Evolutionary conservation across 2,113 vertebrate genomes (phyloP).

Genomic region (Crotalus horridus): DNA sequence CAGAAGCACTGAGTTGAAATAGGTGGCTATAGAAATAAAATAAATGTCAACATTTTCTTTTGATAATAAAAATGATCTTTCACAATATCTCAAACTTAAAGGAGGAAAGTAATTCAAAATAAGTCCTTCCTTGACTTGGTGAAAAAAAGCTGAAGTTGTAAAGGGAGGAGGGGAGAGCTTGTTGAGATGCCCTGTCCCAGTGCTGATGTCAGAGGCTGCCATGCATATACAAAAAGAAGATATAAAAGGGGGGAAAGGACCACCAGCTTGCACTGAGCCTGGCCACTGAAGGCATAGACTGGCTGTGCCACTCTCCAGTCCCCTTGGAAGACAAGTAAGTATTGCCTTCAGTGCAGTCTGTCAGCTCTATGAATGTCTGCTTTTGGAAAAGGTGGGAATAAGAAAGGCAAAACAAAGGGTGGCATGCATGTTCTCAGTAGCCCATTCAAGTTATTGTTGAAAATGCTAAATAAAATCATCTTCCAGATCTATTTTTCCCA

Average conservation of each 20-base stretch:
- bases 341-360: not conserved
- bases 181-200: slow-evolving; percentile 48
- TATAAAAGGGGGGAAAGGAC: slow-evolving; percentile 56
- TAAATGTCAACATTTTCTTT: not conserved
- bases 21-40: not conserved
- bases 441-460: not conserved
- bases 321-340: slow-evolving; percentile 47
- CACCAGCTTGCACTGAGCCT: not conserved
- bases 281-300: slow-evolving; percentile 3
- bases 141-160: slow-evolving; percentile 33
- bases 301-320: not conserved
- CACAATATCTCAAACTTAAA: not conserved
- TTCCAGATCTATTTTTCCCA: not conserved
- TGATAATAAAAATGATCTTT: not conserved
- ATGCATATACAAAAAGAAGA: slow-evolving; percentile 52
- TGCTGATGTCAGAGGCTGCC: slow-evolving; percentile 24
- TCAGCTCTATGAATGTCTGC: not conserved
- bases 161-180: slow-evolving; percentile 54
- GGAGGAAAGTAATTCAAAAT: slow-evolving; percentile 35
- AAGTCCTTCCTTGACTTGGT: slow-evolving; percentile 50
- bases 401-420: not conserved
- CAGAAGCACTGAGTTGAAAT: not conserved
- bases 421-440: not conserved
- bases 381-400: not conserved
- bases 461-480: not conserved